Evolutionary conservation across 2,888 invertebrate species (phyloP).

Genomic region (Torymus texanus): DNA sequence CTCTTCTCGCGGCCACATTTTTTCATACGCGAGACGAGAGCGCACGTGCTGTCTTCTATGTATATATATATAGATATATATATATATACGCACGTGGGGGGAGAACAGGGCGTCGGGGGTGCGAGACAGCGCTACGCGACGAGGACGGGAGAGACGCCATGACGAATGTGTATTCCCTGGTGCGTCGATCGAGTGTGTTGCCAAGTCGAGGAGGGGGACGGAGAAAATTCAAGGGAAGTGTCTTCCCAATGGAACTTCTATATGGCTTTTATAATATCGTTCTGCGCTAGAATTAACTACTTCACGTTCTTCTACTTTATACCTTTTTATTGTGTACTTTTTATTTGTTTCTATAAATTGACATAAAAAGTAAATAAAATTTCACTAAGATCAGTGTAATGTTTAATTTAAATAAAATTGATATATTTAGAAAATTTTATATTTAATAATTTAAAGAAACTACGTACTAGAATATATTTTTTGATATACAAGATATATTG

Average conservation of each 20-base stretch:
- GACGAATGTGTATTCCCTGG: constrained; percentile 63
- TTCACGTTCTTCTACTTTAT: neutral
- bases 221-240: constrained; percentile 36
- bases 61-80: too few relatives aligned
- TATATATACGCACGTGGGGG: neutral
- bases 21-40: constrained; percentile 13
- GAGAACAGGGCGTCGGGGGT: constrained; percentile 53
- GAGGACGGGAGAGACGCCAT: constrained; percentile 61
- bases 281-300: constrained; percentile 48
- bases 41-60: constrained; percentile 6
- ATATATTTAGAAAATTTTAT: too few relatives aligned
- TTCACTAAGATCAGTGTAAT: too few relatives aligned
- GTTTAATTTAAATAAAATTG: too few relatives aligned
- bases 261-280: constrained; percentile 50
- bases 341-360: too few relatives aligned
- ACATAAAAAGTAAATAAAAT: too few relatives aligned
- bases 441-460: too few relatives aligned
- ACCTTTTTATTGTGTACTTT: constrained; percentile 38
- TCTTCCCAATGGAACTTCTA: constrained; percentile 49
- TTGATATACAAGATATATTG: too few relatives aligned
- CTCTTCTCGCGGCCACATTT: constrained; percentile 1
- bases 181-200: constrained; percentile 35
- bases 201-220: neutral
- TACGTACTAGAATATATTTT: too few relatives aligned
- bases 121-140: constrained; percentile 53